Base-by-base conservation (phyloP, 2,797 vertebrate species). In the Parotocinclus haroldoi region DNA sequence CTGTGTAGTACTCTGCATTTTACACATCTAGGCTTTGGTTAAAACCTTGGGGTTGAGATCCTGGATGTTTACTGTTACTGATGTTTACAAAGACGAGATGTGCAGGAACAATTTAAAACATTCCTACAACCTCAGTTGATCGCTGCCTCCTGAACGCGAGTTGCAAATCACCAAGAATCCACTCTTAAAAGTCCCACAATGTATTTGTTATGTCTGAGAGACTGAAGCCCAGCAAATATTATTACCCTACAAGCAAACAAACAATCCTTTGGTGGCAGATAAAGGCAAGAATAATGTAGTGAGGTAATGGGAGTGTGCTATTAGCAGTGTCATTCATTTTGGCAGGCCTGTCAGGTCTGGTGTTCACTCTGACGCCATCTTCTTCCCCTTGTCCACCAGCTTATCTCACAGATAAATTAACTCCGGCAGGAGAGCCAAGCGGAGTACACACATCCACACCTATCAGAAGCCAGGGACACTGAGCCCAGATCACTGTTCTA, bases 251-350 rank as follows among this genome's bases (percentile, higher is more conserved):
- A 87, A 86, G 85, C 84, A 91, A 90, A 88, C 89, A 90, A 89
- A 89, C 84, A 87, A 83, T 84, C 81, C 84, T 87, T 88, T 88
- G 84, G 83, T 76, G 78, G 79, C 82, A 90, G 89, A 92, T 93
- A 84, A 91, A 84, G 86, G 78, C 38, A 44, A 76, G 89, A 92
- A 87, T 85, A 83, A 82, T 88, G 85, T 61, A 85, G 85, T 67
- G 83, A 86, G 87, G 88, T 90, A 91, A 89, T 90, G 86, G 86
- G 86, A 86, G 68, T 62, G 63, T 74, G 82, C 86, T 86, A 89
- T 90, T 92, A 90, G 92, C 90, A 91, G 94, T 95, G 89, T 92
- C 92, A 95, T 84, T 92, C 89, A 88, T 85, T 81, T 80, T 89
- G 86, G 84, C 86, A 59, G 89, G 86, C 83, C 89, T 92, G 89